Percentiles rank a stretch among this genome's conserved stretches.
These are phyloP conservation scores for Ectobius pallidus DNA, from an alignment of 2,888 invertebrate species.

Conservation along the genomic window DNA sequence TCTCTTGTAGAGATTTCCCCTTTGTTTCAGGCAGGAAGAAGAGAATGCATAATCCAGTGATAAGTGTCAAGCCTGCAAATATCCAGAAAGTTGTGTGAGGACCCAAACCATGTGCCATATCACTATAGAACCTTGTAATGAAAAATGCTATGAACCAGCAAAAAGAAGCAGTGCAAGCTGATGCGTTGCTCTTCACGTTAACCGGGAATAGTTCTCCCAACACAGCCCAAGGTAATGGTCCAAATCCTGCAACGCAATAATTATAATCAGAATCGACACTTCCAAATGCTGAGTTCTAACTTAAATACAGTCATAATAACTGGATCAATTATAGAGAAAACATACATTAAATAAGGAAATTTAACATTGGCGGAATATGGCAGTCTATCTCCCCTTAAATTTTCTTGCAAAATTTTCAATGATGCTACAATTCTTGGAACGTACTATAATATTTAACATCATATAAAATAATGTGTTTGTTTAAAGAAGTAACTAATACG, in stretches of 20 bases:
- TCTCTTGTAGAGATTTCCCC: constrained; percentile 84
- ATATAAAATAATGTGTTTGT: no score
- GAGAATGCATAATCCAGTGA: constrained; percentile 70
- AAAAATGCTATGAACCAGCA: constrained; percentile 80
- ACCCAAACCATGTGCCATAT: constrained; percentile 64
- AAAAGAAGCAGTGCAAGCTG: constrained; percentile 75
- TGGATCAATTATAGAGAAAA: no score
- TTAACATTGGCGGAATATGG: no score
- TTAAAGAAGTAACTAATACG: no score
- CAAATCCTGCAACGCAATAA: constrained; percentile 61
- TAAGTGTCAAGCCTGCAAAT: constrained; percentile 66
- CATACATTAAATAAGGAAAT: no score
- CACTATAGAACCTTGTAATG: constrained; percentile 72
- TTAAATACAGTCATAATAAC: no score
- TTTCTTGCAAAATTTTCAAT: no score
- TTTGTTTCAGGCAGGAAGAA: constrained; percentile 86
- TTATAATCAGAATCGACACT: no score
- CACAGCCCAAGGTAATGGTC: constrained; percentile 83
- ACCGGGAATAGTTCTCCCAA: constrained; percentile 83
- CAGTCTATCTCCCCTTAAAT: no score
- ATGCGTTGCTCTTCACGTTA: constrained; percentile 77
- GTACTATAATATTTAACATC: no score
- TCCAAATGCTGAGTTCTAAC: no score
- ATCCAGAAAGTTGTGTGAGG: constrained; percentile 73
- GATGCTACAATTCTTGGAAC: no score